Evolutionary conservation across 2,113 vertebrate genomes (phyloP).

Genomic region (Prinia subflava): DNA sequence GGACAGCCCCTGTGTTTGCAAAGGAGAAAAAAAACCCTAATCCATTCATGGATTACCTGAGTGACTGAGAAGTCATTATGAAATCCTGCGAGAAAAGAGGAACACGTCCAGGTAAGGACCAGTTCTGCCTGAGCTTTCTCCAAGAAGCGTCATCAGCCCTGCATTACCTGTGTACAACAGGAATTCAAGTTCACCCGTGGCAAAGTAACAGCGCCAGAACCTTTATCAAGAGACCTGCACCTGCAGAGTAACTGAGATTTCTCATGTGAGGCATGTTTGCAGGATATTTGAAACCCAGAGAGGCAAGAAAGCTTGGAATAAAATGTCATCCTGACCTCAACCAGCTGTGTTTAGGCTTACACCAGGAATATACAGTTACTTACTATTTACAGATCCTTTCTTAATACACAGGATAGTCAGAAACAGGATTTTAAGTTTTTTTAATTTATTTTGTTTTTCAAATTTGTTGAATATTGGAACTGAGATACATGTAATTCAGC

Average conservation of each 20-base stretch:
- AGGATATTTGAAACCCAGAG: not conserved
- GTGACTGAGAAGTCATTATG: not conserved
- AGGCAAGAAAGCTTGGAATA: not conserved
- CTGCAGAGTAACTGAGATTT: slow-evolving; percentile 6
- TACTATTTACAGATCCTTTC: not conserved
- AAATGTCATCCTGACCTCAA: slow-evolving; percentile 10
- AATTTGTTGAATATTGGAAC: not conserved
- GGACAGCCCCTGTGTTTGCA: not conserved
- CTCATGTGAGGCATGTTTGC: not conserved
- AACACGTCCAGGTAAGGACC: not conserved
- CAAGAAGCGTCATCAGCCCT: not conserved
- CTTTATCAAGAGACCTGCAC: not conserved
- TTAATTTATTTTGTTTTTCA: not conserved
- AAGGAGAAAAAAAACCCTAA: not conserved
- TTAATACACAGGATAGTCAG: not conserved
- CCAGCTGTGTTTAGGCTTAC: not conserved
- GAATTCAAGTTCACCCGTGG: not conserved
- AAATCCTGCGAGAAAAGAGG: not conserved
- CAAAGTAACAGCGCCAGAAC: not conserved
- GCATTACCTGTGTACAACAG: not conserved
- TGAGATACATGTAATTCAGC: not conserved
- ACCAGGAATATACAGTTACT: not conserved
- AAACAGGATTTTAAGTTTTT: not conserved
- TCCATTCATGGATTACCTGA: not conserved
- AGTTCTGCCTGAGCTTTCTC: not conserved